These are phyloP conservation scores for Drosophila parvula DNA, from an alignment of 1,140 invertebrate genomes.

Conservation along the genomic window DNA sequence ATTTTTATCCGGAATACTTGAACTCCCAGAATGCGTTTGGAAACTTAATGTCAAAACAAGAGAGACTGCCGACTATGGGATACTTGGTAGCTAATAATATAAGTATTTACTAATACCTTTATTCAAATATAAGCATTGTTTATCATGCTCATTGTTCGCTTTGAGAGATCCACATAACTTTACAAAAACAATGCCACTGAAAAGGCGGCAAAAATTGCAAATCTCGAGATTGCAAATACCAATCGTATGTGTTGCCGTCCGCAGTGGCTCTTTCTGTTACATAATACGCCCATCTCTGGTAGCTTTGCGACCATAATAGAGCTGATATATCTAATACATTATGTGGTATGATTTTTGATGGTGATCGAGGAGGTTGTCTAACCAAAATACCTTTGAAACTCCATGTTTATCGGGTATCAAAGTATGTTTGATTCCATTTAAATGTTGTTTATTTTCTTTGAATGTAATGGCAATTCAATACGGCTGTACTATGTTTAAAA, in stretches of 20 bases:
- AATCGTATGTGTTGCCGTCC: no score
- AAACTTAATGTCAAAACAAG: slow-evolving; percentile 13
- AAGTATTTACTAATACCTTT: no score
- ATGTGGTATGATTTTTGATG: background rate
- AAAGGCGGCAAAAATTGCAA: no score
- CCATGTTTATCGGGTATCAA: background rate
- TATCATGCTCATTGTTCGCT: no score
- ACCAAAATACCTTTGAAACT: background rate
- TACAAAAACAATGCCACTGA: background rate
- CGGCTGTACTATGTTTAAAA: background rate
- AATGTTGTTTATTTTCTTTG: background rate
- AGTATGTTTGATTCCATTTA: background rate
- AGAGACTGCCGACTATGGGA: background rate
- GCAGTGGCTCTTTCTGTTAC: no score
- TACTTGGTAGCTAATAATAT: background rate
- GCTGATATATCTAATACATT: background rate
- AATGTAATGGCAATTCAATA: background rate
- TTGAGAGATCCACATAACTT: no score
- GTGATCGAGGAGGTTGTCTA: background rate
- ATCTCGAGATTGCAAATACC: no score
- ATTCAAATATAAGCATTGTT: no score
- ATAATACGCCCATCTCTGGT: no score
- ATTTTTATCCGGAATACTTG: slow-evolving; percentile 5
- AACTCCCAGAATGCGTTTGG: background rate
- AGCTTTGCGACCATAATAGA: background rate